phyloP scores from a whole-genome alignment of 2,113 vertebrate species.

The Chamaea fasciata region DNA sequence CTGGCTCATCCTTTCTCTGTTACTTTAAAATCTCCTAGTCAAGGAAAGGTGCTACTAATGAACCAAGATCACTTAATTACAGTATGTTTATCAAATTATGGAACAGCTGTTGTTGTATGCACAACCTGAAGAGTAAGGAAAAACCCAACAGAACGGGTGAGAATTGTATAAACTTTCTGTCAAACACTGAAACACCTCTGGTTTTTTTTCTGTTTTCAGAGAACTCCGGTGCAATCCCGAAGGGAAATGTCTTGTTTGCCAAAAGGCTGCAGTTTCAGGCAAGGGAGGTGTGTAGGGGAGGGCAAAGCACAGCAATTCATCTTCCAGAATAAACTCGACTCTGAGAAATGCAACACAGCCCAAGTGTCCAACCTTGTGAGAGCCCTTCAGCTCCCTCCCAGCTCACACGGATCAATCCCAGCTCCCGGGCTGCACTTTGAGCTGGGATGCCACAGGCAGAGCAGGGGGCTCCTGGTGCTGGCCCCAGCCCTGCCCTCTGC shows the following conservation, averaged over 20 bases:
- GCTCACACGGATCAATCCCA: background rate
- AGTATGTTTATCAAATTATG: background rate
- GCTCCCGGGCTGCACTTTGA: fast-evolving
- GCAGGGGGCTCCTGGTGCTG: fast-evolving
- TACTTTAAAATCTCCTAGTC: background rate
- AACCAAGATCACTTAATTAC: background rate
- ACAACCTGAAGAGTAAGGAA: background rate
- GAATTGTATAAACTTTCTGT: background rate
- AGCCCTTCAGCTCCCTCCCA: background rate
- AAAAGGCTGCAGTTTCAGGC: background rate
- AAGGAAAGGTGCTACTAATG: background rate
- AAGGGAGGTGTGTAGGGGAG: background rate
- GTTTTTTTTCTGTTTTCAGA: background rate
- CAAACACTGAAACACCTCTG: background rate
- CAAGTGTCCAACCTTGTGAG: background rate
- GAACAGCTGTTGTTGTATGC: background rate
- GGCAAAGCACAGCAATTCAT: background rate
- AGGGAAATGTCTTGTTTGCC: background rate
- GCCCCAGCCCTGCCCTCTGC: background rate
- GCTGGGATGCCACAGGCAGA: fast-evolving
- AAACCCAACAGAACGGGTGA: background rate
- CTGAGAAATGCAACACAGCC: background rate
- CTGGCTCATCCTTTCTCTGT: background rate
- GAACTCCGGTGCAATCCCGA: background rate
- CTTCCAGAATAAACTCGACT: background rate